A percentile compares a stretch with the other conserved stretches of the same genome.
phyloP scores from a whole-genome alignment of 1,140 invertebrate species.

The Micrasema longulum region DNA sequence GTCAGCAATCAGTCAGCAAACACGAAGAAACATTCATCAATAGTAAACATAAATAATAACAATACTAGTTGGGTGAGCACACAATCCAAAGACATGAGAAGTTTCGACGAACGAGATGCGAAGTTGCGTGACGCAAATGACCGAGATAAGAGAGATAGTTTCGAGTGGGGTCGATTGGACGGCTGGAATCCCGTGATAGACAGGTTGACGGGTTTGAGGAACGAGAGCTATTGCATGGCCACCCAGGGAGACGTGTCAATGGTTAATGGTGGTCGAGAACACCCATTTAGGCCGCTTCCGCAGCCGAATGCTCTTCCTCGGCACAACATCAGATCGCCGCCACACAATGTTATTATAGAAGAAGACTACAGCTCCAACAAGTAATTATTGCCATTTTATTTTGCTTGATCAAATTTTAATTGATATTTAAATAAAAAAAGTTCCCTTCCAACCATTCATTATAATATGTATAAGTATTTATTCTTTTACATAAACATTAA shows the following conservation, averaged over 20 bases:
- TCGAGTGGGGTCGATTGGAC: constrained; percentile 66
- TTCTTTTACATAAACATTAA: no score
- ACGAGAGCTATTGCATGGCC: constrained; percentile 90
- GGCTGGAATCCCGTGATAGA: constrained; percentile 82
- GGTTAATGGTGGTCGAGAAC: constrained; percentile 60
- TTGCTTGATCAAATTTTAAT: no score
- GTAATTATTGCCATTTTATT: constrained; percentile 48
- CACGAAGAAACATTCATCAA: constrained; percentile 63
- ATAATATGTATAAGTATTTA: no score
- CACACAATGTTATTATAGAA: constrained; percentile 75
- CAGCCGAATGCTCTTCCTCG: constrained; percentile 44
- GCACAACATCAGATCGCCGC: constrained; percentile 59
- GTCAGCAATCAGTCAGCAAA: constrained; percentile 57
- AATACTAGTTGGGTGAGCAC: constrained; percentile 66
- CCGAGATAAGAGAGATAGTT: constrained; percentile 66
- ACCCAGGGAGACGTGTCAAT: constrained; percentile 66
- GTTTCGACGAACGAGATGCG: constrained; percentile 62
- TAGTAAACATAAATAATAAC: constrained; percentile 66
- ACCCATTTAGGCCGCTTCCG: constrained; percentile 41
- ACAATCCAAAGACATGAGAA: constrained; percentile 65
- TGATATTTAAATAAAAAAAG: no score
- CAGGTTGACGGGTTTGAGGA: constrained; percentile 76
- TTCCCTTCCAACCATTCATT: no score
- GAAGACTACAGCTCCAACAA: constrained; percentile 73
- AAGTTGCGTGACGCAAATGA: constrained; percentile 59